Base-by-base conservation (phyloP, 2,888 invertebrate genomes). In the Caenorhabditis becei region DNA sequence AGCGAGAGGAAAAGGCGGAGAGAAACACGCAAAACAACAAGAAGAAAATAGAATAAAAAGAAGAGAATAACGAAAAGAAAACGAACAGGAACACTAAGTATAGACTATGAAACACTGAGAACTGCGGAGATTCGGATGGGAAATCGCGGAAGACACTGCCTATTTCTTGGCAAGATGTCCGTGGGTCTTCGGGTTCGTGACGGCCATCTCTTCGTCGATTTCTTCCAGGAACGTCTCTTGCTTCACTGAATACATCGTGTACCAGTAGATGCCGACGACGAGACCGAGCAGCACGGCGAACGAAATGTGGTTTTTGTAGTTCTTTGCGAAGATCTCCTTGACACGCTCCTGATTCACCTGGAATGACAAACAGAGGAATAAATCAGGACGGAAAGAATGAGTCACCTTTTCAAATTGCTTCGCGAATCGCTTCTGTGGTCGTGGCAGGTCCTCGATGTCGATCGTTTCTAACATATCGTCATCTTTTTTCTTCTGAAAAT, bases 181-280 rank as follows among this genome's bases (percentile, higher is more conserved):
- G 61, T 87, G 87, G 26, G 86, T 86, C 24, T 79, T 77, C n/a
- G 87, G 86, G 44, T 77, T 78, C 61, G 88, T 86, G 7, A 63
- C 72, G 5, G 90, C 90, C 80, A 90, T 85, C 80, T 90, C 90
- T 90, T 95, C 95, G 84, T 96, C 94, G 91, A 97, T 96, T 91
- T 97, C 96, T 93, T 97, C 97, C 77, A 97, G 93, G 93, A 97
- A 97, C 61, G 94, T 95, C 92, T 97, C 97, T 91, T 97, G 96
- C 91, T 94, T 95, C 62, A 97, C 95, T 5, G 96, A 94, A 84
- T 93, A 93, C 91, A 96, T 95, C 20, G 96, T 95, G 92, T 96
- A 97, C 35, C 94, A 92, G 92, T 96, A 96, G 90, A 97, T 96
- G 82, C 95, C 94, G n/a, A 85, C 81, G 44, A 84, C 88, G 1